Conservation (phyloP, 1,140 invertebrate genomes). For the Chlorops oryzae region DNA sequence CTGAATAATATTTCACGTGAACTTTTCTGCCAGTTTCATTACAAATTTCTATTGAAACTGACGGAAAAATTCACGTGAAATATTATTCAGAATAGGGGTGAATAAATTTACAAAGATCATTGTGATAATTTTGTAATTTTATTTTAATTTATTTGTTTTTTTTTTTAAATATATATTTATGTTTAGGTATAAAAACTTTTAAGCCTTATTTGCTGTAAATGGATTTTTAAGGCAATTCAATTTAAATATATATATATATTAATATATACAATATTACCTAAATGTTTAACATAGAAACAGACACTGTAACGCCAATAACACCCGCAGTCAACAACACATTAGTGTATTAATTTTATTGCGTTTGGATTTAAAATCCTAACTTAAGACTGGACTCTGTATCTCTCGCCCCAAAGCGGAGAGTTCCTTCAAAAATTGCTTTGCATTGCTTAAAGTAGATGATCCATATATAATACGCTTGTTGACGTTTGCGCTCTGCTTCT, state of each 20-base stretch:
- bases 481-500: constrained; percentile 64
- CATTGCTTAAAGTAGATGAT: constrained; percentile 86
- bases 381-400: constrained; percentile 49
- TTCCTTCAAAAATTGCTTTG: constrained; percentile 88
- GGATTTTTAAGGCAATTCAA: not conserved
- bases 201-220: not conserved
- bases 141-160: no score
- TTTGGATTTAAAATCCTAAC: constrained; percentile 33
- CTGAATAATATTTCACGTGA: no score
- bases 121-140: constrained; percentile 39
- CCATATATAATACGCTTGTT: constrained; percentile 89
- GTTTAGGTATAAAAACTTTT: not conserved
- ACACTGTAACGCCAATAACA: constrained; percentile 9
- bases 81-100: no score
- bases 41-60: no score
- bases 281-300: constrained; percentile 30
- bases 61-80: no score
- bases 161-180: no score
- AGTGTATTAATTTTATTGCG: constrained; percentile 3
- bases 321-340: constrained; percentile 48
- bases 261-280: no score
- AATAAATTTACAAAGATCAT: constrained; percentile 40
- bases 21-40: no score
- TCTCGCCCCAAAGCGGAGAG: constrained; percentile 70
- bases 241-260: not conserved